phyloP scores from a whole-genome alignment of 2,888 invertebrate species.

The Oeneis ivallda region DNA sequence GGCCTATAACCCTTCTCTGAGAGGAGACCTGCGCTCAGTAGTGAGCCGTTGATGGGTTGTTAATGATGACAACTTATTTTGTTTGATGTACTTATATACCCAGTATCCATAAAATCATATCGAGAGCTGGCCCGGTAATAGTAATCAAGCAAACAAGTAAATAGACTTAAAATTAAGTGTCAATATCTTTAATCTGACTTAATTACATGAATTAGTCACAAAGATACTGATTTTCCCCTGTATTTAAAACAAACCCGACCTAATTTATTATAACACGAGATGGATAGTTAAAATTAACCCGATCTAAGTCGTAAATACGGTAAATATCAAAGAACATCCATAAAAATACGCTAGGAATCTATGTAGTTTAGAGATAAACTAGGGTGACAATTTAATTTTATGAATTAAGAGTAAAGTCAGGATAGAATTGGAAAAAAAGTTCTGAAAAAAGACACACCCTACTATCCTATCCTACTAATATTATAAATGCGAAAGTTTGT shows the following conservation, averaged over 20 bases:
- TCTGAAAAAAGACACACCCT: too few relatives aligned
- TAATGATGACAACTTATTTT: too few relatives aligned
- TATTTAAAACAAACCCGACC: neutral
- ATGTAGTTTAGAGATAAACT: constrained; percentile 23
- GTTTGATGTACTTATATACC: too few relatives aligned
- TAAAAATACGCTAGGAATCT: constrained; percentile 26
- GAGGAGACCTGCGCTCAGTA: too few relatives aligned
- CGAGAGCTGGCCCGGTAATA: neutral
- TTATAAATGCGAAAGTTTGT: too few relatives aligned
- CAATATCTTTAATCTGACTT: neutral
- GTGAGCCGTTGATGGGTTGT: too few relatives aligned
- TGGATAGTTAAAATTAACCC: constrained; percentile 12
- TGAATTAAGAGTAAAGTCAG: neutral
- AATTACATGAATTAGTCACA: neutral
- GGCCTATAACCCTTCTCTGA: too few relatives aligned
- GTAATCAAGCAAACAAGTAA: neutral
- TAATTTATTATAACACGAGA: constrained; percentile 12
- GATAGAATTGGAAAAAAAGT: neutral
- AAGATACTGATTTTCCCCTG: neutral
- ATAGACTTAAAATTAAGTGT: neutral
- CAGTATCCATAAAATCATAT: too few relatives aligned
- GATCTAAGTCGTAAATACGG: constrained; percentile 13
- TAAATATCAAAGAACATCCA: constrained; percentile 9
- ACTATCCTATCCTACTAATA: too few relatives aligned
- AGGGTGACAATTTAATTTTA: constrained; percentile 5